Conservation (phyloP, 2,888 invertebrate genomes). For the Sarcophaga carnaria region DNA sequence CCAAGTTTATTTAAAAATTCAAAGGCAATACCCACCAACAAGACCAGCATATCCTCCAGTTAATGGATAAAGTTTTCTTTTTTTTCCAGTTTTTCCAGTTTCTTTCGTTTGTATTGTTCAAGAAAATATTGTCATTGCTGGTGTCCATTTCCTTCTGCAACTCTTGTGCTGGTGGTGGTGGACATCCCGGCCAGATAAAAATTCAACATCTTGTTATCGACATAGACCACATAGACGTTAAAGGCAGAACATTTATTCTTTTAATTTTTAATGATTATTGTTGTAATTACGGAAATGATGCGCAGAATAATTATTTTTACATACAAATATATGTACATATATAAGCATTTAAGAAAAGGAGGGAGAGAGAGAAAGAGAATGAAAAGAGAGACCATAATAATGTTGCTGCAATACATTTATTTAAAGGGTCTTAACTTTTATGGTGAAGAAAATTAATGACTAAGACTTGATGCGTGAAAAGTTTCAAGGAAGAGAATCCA, state of each 20-base stretch:
- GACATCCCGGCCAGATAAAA: not conserved
- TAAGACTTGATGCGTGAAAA: too few species aligned
- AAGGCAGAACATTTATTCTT: not conserved
- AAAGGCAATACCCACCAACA: constrained; percentile 14
- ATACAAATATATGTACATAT: not conserved
- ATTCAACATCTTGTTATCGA: constrained; percentile 50
- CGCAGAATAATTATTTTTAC: constrained; percentile 35
- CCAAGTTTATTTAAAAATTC: constrained; percentile 42
- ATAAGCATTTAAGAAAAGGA: too few species aligned
- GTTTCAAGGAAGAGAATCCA: too few species aligned
- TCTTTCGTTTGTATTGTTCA: constrained; percentile 6
- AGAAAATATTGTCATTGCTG: constrained; percentile 24
- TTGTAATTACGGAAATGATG: constrained; percentile 48
- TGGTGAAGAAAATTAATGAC: too few species aligned
- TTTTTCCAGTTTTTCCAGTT: not conserved
- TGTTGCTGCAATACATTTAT: constrained; percentile 7
- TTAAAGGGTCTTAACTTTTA: constrained; percentile 31
- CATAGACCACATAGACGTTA: not conserved
- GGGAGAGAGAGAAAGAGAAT: too few species aligned
- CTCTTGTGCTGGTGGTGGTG: too few species aligned
- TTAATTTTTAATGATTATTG: constrained; percentile 61
- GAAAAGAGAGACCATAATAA: too few species aligned
- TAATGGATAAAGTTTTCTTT: constrained; percentile 53
- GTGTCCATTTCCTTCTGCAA: not conserved
- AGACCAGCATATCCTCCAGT: constrained; percentile 45